These are phyloP conservation scores for Eurystomus glaucurus DNA, from an alignment of 2,797 vertebrate genomes.

Conservation along the genomic window DNA sequence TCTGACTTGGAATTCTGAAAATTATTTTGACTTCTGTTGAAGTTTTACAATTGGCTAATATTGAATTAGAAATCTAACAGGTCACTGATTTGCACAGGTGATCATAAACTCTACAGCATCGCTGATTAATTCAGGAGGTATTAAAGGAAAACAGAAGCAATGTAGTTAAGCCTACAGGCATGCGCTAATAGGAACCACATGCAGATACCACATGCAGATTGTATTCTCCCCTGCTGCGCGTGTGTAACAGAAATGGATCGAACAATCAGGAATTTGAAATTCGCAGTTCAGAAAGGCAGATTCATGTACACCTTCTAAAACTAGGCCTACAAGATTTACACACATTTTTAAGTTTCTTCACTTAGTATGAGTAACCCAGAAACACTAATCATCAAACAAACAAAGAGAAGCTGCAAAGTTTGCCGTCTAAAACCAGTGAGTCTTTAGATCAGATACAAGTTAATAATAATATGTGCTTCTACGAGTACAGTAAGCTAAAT, in stretches of 20 bases:
- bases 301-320: background rate
- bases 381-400: background rate
- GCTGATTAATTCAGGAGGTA: background rate
- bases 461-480: background rate
- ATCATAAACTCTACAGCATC: background rate
- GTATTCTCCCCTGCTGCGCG: background rate
- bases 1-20: background rate
- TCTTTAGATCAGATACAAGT: background rate
- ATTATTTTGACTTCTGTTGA: background rate
- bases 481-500: background rate
- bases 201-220: background rate
- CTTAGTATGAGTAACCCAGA: background rate
- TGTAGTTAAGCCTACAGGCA: background rate
- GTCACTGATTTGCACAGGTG: background rate
- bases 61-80: background rate
- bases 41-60: background rate
- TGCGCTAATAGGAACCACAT: background rate
- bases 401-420: background rate
- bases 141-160: background rate
- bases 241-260: fast-evolving
- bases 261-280: background rate
- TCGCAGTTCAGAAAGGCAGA: background rate
- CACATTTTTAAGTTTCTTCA: background rate
- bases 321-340: background rate
- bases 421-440: background rate